Evolutionary conservation across 2,888 invertebrate species (phyloP).

Genomic region (Nephrotoma flavescens): DNA sequence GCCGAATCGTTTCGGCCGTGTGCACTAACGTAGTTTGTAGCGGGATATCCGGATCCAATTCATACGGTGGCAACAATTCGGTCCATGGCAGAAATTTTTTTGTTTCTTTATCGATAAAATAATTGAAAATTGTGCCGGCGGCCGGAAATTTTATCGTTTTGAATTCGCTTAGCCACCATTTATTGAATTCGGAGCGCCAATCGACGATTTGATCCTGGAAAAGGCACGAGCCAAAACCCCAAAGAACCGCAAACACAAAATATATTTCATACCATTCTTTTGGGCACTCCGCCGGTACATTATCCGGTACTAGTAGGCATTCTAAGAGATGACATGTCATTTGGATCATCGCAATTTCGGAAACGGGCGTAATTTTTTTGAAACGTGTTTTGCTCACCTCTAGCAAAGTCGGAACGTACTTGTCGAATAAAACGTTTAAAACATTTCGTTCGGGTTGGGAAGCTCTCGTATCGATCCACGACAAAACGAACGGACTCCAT

Average conservation of each 20-base stretch:
- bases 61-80: slow-evolving; percentile 61
- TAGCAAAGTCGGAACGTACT: slow-evolving; percentile 73
- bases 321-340: slow-evolving; percentile 79
- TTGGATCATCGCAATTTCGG: slow-evolving; percentile 77
- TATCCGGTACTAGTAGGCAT: slow-evolving; percentile 62
- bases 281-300: slow-evolving; percentile 75
- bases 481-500: slow-evolving; percentile 84
- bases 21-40: slow-evolving; percentile 62
- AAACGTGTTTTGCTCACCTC: slow-evolving; percentile 57
- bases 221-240: slow-evolving; percentile 87
- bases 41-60: slow-evolving; percentile 75
- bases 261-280: slow-evolving; percentile 88
- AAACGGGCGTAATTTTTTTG: slow-evolving; percentile 81
- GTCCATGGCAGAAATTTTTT: slow-evolving; percentile 81
- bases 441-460: slow-evolving; percentile 62
- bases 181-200: slow-evolving; percentile 86
- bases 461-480: slow-evolving; percentile 70
- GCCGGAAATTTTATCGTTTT: slow-evolving; percentile 79
- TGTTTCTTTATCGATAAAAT: slow-evolving; percentile 72
- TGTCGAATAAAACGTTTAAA: slow-evolving; percentile 78
- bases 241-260: slow-evolving; percentile 77
- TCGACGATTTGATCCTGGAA: slow-evolving; percentile 86
- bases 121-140: slow-evolving; percentile 73
- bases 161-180: slow-evolving; percentile 89
- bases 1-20: slow-evolving; percentile 77